Conservation (phyloP, 2,113 vertebrate genomes). For the Amazona guildingii region DNA sequence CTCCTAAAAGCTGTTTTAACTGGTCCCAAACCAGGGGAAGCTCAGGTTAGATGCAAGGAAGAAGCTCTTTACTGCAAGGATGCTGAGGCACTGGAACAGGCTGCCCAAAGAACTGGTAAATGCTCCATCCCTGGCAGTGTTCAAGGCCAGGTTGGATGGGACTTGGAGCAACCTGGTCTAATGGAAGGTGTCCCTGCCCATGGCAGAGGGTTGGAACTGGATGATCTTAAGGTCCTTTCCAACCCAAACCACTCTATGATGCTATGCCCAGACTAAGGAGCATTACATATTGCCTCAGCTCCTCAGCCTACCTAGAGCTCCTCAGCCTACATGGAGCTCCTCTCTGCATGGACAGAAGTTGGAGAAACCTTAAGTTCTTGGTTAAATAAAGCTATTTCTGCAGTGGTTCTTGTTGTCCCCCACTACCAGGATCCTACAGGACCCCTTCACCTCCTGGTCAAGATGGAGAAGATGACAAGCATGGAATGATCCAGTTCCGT, state of each 20-base stretch:
- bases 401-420: background rate
- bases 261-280: background rate
- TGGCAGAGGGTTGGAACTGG: background rate
- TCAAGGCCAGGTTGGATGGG: background rate
- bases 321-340: background rate
- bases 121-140: background rate
- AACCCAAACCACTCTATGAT: background rate
- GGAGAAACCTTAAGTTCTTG: background rate
- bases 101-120: background rate
- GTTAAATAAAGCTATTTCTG: background rate
- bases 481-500: background rate
- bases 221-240: background rate
- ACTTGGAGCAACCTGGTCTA: background rate
- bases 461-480: background rate
- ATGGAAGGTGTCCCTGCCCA: background rate
- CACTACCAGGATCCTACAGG: background rate
- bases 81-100: background rate
- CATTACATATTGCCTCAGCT: rapidly evolving
- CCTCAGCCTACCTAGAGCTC: background rate
- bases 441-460: background rate
- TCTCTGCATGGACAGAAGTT: background rate
- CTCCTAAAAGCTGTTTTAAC: background rate
- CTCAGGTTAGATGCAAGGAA: background rate
- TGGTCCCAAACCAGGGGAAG: background rate
- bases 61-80: background rate